Percentiles rank a stretch among this genome's conserved stretches.
phyloP scores from a whole-genome alignment of 2,113 vertebrate species.

The Caranx ignobilis region DNA sequence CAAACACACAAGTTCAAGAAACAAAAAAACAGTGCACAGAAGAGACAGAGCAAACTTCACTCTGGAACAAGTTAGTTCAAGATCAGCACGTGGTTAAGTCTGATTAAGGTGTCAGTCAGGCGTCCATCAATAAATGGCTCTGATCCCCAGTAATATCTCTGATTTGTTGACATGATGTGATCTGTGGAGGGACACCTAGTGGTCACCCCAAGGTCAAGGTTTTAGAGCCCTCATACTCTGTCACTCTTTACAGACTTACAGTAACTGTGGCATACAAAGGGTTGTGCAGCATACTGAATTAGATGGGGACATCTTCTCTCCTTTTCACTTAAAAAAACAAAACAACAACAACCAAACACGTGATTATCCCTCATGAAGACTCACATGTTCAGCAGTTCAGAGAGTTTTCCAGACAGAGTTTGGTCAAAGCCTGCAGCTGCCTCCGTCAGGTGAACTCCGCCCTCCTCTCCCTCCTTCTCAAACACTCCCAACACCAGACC shows the following conservation, averaged over 20 bases:
- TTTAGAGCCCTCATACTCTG: too few relatives aligned
- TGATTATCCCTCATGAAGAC: slow-evolving; percentile 39
- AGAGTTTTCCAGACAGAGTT: slow-evolving; percentile 89
- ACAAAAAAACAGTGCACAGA: not conserved
- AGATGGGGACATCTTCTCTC: too few relatives aligned
- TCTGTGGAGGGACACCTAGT: too few relatives aligned
- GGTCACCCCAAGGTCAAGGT: too few relatives aligned
- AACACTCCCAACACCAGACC: slow-evolving; percentile 94
- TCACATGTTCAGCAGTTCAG: slow-evolving; percentile 88
- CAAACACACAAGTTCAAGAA: slow-evolving; percentile 11
- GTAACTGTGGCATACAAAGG: too few relatives aligned
- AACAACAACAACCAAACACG: not conserved
- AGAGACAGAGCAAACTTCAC: not conserved
- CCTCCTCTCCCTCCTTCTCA: slow-evolving; percentile 85
- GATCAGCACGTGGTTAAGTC: not conserved
- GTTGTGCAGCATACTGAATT: too few relatives aligned
- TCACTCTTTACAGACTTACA: too few relatives aligned
- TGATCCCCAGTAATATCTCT: too few relatives aligned
- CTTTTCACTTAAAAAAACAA: too few relatives aligned
- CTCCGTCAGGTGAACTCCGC: slow-evolving; percentile 83
- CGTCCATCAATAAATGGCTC: too few relatives aligned
- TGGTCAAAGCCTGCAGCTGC: slow-evolving; percentile 88
- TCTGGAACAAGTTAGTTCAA: not conserved
- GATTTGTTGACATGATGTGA: too few relatives aligned
- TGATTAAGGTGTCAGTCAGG: too few relatives aligned